Evolutionary conservation across 2,888 invertebrate species (phyloP).

Genomic region (Lepeophtheirus nordmannii): DNA sequence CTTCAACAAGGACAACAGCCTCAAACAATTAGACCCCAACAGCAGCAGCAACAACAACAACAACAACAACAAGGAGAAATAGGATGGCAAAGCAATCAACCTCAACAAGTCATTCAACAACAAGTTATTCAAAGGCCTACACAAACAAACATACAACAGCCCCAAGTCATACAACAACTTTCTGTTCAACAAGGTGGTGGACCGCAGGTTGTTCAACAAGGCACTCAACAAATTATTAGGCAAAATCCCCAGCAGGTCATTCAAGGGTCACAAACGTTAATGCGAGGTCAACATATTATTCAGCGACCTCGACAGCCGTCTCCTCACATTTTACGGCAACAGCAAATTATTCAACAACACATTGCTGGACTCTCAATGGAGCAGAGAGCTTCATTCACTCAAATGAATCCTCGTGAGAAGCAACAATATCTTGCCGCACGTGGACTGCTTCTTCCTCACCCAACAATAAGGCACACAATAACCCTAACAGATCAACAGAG

Average conservation of each 20-base stretch:
- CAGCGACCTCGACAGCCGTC: background rate
- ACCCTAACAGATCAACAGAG: slow-evolving; percentile 22
- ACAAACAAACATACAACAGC: background rate
- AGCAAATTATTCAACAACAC: slow-evolving; percentile 21
- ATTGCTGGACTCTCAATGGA: slow-evolving; percentile 17
- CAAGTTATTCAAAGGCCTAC: background rate
- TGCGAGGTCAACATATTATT: background rate
- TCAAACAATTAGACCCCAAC: slow-evolving; percentile 3
- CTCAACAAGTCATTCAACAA: background rate
- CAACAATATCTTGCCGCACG: slow-evolving; percentile 23
- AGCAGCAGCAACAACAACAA: background rate
- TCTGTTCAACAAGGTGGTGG: background rate
- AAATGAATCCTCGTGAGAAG: slow-evolving; percentile 23
- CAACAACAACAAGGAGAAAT: background rate
- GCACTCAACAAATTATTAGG: background rate
- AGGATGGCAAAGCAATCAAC: background rate
- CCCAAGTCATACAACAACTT: background rate
- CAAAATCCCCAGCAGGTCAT: background rate
- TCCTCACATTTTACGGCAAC: slow-evolving; percentile 8
- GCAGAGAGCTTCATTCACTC: slow-evolving; percentile 3
- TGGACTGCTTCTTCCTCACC: slow-evolving; percentile 12
- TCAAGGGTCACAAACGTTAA: background rate
- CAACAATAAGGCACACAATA: slow-evolving; percentile 13
- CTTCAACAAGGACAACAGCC: slow-evolving; percentile 13
- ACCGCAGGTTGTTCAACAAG: background rate